Conservation (phyloP, 2,888 invertebrate species). For the Holacanthella duospinosa region DNA sequence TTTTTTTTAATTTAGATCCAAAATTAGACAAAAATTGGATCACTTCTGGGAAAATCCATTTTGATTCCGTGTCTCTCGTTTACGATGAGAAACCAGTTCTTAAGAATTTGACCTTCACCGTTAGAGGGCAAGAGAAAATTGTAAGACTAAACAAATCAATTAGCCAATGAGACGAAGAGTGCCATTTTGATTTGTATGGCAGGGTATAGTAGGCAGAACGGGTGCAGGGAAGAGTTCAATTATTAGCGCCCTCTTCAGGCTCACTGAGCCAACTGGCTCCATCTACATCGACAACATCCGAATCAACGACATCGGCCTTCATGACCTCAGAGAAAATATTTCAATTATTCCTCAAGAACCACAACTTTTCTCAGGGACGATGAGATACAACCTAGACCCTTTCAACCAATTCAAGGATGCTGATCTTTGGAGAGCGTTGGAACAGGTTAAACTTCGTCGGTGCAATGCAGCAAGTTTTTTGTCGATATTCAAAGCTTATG, state of each 20-base stretch:
- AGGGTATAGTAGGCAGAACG: slow-evolving; percentile 41
- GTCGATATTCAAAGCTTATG: not conserved
- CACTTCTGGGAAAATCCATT: slow-evolving; percentile 54
- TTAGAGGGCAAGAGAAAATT: slow-evolving; percentile 43
- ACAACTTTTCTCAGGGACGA: slow-evolving; percentile 72
- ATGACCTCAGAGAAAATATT: slow-evolving; percentile 66
- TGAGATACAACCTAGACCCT: slow-evolving; percentile 82
- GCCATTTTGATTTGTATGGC: slow-evolving; percentile 36
- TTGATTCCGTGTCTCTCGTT: slow-evolving; percentile 57
- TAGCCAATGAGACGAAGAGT: not conserved
- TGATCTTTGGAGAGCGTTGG: slow-evolving; percentile 73
- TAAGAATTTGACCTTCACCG: slow-evolving; percentile 45
- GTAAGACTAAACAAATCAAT: too few species aligned
- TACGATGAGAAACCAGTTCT: slow-evolving; percentile 67
- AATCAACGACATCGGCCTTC: slow-evolving; percentile 43
- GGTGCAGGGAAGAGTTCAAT: slow-evolving; percentile 42
- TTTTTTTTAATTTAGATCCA: slow-evolving; percentile 45
- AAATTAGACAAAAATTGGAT: slow-evolving; percentile 62
- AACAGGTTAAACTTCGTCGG: slow-evolving; percentile 56
- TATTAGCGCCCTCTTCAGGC: slow-evolving; percentile 44
- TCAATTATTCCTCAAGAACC: slow-evolving; percentile 92
- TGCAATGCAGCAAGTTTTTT: slow-evolving; percentile 36
- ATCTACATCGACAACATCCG: slow-evolving; percentile 59
- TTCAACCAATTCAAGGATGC: slow-evolving; percentile 69
- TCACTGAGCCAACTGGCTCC: slow-evolving; percentile 66